These are phyloP conservation scores for Helicoverpa armigera DNA, from an alignment of 1,140 invertebrate species.

Conservation along the genomic window DNA sequence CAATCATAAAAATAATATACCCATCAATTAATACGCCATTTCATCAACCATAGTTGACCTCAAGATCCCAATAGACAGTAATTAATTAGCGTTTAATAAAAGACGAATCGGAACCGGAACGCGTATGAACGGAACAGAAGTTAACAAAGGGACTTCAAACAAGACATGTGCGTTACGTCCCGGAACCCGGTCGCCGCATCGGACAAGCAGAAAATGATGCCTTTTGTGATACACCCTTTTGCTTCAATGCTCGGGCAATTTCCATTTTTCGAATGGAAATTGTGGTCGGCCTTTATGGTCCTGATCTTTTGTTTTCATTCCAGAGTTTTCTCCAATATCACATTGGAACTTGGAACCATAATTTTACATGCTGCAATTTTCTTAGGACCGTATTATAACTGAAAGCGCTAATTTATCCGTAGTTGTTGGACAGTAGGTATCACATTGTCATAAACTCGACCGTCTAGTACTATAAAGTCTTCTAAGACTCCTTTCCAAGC, in stretches of 20 bases:
- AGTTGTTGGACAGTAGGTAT: too few relatives aligned
- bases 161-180: not conserved
- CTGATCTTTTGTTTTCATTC: not conserved
- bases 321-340: too few relatives aligned
- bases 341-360: too few relatives aligned
- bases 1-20: too few relatives aligned
- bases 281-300: not conserved
- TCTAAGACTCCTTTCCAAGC: not conserved
- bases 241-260: not conserved
- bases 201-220: slow-evolving; percentile 17
- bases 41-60: not conserved
- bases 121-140: not conserved
- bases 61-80: not conserved
- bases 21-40: not conserved
- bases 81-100: slow-evolving; percentile 10
- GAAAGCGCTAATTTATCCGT: too few relatives aligned
- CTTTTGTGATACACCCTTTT: slow-evolving; percentile 21
- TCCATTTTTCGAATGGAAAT: not conserved
- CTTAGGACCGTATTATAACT: too few relatives aligned
- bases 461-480: too few relatives aligned
- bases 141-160: slow-evolving; percentile 14
- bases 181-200: not conserved
- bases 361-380: too few relatives aligned
- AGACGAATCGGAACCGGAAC: not conserved
- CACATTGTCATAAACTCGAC: too few relatives aligned